Conservation (phyloP, 2,113 vertebrate species). For the Platichthys stellatus region DNA sequence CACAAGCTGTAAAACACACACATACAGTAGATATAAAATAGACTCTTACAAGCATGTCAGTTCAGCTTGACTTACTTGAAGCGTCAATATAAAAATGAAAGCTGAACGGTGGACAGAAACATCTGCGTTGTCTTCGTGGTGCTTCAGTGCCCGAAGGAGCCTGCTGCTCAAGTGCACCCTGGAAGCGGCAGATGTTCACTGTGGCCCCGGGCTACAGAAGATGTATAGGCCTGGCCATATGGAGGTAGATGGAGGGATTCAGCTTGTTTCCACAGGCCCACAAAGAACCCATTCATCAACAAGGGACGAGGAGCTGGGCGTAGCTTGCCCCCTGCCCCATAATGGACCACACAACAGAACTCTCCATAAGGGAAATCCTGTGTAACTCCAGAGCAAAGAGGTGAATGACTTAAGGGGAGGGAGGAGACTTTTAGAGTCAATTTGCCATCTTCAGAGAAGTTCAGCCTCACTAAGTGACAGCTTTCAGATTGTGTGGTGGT, state of each 20-base stretch:
- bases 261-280: constrained; percentile 81
- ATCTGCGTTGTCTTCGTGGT: constrained; percentile 68
- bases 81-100: constrained; percentile 62
- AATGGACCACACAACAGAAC: constrained; percentile 80
- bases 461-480: constrained; percentile 28
- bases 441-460: constrained; percentile 51
- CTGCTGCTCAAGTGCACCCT: constrained; percentile 58
- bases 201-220: constrained; percentile 76
- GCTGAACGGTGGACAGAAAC: constrained; percentile 34
- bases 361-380: constrained; percentile 76
- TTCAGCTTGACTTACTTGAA: constrained; percentile 45
- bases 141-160: constrained; percentile 39
- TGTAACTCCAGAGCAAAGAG: constrained; percentile 72
- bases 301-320: constrained; percentile 65
- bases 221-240: constrained; percentile 81
- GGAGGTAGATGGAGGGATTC: constrained; percentile 78
- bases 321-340: constrained; percentile 74
- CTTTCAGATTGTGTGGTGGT: constrained; percentile 30
- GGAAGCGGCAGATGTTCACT: constrained; percentile 81
- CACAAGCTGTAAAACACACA: constrained; percentile 20
- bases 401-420: constrained; percentile 59
- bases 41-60: constrained; percentile 14
- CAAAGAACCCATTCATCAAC: constrained; percentile 82
- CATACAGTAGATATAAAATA: not conserved
- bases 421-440: constrained; percentile 66